Evolutionary conservation across 2,797 vertebrate species (phyloP).

Genomic region (Pseudomugil gertrudae): DNA sequence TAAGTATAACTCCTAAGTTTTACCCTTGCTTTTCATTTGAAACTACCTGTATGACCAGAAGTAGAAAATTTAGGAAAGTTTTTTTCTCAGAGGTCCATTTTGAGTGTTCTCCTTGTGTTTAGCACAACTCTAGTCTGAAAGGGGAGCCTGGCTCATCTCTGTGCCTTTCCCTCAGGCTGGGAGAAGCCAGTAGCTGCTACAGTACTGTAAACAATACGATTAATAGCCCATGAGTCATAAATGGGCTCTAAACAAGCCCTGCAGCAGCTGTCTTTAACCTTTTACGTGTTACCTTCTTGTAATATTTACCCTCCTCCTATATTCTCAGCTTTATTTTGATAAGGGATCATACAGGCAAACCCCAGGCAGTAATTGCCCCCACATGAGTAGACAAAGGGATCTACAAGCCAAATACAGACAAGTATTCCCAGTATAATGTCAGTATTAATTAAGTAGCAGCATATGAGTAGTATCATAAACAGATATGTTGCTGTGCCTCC

Average conservation of each 20-base stretch:
- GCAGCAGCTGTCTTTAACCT: slow-evolving; percentile 61
- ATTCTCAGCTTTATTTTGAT: slow-evolving; percentile 64
- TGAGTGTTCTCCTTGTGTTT: slow-evolving; percentile 59
- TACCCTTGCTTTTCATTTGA: slow-evolving; percentile 62
- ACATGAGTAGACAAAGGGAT: slow-evolving; percentile 32
- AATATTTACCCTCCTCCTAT: slow-evolving; percentile 60
- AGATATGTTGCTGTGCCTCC: too few species aligned
- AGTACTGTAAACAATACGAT: slow-evolving; percentile 84
- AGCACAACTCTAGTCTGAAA: slow-evolving; percentile 51
- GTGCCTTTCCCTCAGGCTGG: slow-evolving; percentile 67
- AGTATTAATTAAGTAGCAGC: slow-evolving; percentile 36
- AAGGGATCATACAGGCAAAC: slow-evolving; percentile 33
- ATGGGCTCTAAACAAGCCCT: slow-evolving; percentile 76
- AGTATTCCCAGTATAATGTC: slow-evolving; percentile 33
- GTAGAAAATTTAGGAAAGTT: slow-evolving; percentile 23
- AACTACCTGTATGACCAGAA: slow-evolving; percentile 44
- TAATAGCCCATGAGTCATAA: slow-evolving; percentile 84
- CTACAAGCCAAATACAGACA: slow-evolving; percentile 38
- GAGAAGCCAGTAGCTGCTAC: slow-evolving; percentile 74
- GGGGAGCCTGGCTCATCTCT: slow-evolving; percentile 73
- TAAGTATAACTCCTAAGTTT: slow-evolving; percentile 65
- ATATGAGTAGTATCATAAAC: slow-evolving; percentile 21
- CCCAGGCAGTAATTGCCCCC: slow-evolving; percentile 51
- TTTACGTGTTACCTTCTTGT: slow-evolving; percentile 62
- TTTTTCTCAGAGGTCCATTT: slow-evolving; percentile 42